Percentiles rank a stretch among this genome's conserved stretches.
Evolutionary conservation across 2,888 invertebrate species (phyloP).

Genomic region (Deilephila elpenor): DNA sequence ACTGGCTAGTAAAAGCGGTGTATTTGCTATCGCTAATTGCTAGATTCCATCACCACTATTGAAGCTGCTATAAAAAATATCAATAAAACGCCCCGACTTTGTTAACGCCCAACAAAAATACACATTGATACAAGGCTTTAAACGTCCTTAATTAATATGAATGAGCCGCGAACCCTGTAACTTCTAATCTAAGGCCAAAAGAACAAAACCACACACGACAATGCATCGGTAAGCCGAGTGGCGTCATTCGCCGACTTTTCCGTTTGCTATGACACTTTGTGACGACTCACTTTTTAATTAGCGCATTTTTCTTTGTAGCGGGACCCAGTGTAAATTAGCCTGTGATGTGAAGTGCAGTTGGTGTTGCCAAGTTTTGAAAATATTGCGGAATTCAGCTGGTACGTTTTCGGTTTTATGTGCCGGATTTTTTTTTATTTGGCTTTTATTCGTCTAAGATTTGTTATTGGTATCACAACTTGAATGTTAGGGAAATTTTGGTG

Average conservation of each 20-base stretch:
- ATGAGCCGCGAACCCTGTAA: slow-evolving; percentile 22
- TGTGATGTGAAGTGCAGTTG: slow-evolving; percentile 68
- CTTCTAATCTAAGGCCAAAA: slow-evolving; percentile 49
- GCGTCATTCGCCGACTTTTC: slow-evolving; percentile 48
- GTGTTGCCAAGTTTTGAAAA: slow-evolving; percentile 40
- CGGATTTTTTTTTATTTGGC: no score
- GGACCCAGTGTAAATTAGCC: slow-evolving; percentile 75
- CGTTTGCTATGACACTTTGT: slow-evolving; percentile 77
- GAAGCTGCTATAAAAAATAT: no score
- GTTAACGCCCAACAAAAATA: no score
- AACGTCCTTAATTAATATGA: slow-evolving; percentile 4
- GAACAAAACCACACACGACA: slow-evolving; percentile 50
- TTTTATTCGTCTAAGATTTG: no score
- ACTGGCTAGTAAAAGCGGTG: no score
- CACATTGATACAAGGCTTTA: neutral
- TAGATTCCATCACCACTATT: no score
- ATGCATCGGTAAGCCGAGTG: slow-evolving; percentile 39
- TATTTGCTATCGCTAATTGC: no score
- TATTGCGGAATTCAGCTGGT: neutral
- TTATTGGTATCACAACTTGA: no score
- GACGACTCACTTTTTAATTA: slow-evolving; percentile 82
- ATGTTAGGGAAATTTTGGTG: no score
- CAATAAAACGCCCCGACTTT: no score
- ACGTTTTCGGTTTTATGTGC: neutral
- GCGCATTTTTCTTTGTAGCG: slow-evolving; percentile 80